Base-by-base conservation (phyloP, 2,113 vertebrate species). In the Caranx melampygus region DNA sequence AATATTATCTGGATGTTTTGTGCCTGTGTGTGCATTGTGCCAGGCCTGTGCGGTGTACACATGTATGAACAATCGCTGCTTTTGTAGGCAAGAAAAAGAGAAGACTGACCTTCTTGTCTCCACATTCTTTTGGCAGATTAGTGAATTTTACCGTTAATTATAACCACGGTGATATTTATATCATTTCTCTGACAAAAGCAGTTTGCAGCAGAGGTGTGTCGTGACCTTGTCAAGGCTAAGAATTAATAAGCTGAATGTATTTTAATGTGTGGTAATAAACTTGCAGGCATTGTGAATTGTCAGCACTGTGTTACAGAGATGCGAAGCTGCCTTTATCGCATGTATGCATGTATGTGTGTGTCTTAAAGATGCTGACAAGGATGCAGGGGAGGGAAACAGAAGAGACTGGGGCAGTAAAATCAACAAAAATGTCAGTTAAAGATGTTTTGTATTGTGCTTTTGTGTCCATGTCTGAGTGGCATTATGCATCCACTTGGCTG, bases 281-380 rank as follows among this genome's bases (percentile, higher is more conserved):
- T 59, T n/a, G 5, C 35, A 75, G 51, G 34, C 26, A 65, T 18
- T 65, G 51, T 64, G 69, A 79, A 78, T 45, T 60, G 65, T 58
- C 59, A 44, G 35, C 40, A 11, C 12, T 66, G 55, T 63, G 40
- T 65, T 54, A 79, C 14, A 55, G 37, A 57, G 9, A 37, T 57
- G 14, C 59, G n/a, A 61, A 54, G 44, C 58, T n/a, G 33, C n/a
- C 44, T 75, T 75, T 75, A 60, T 70, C 45, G 35, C 61, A 8
- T 52, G 33, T 59, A 52, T 37, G 52, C 15, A 49, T 20, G 7
- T 69, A 13, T 58, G 13, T 8, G 12, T 65, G 13, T 59, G 73
- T 74, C 14, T 70, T 68, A 79, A 87, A 78, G 60, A 87, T 89
- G 88, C 89, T 91, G 88, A 90, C 60, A 42, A 82, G 78, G 63